These are phyloP conservation scores for Pseudoips prasinana DNA, from an alignment of 2,888 invertebrate species.

Conservation along the genomic window DNA sequence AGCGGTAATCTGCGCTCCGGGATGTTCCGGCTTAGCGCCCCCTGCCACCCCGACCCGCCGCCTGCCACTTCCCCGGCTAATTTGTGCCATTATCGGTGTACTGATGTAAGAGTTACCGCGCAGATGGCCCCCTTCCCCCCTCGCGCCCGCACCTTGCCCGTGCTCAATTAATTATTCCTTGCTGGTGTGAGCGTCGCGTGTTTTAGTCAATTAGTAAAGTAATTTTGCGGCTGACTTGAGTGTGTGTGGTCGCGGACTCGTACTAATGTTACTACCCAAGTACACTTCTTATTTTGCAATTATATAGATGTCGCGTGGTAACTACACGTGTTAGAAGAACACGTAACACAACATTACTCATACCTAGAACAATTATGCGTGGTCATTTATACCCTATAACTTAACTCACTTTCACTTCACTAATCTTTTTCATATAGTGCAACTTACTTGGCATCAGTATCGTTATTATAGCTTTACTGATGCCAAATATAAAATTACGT, in stretches of 20 bases:
- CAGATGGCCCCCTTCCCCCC: conserved; percentile 65
- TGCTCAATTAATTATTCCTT: conserved; percentile 81
- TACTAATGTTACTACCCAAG: conserved; percentile 1
- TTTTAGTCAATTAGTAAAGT: conserved; percentile 82
- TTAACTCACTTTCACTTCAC: too few relatives aligned
- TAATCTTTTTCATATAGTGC: too few relatives aligned
- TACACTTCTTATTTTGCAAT: too few relatives aligned
- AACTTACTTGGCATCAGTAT: too few relatives aligned
- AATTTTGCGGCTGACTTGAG: conserved; percentile 82
- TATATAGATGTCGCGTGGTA: too few relatives aligned
- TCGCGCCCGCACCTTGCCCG: conserved; percentile 59
- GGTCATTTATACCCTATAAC: too few relatives aligned
- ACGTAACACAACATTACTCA: too few relatives aligned
- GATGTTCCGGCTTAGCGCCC: conserved; percentile 82
- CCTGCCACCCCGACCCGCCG: conserved; percentile 52
- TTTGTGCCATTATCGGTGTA: conserved; percentile 83
- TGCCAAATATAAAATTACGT: too few relatives aligned
- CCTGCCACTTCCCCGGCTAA: conserved; percentile 79
- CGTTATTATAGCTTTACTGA: too few relatives aligned
- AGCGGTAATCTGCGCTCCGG: conserved; percentile 82
- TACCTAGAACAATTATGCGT: background rate
- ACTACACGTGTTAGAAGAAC: too few relatives aligned
- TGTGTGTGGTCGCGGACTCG: conserved; percentile 67
- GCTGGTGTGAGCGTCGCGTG: conserved; percentile 81
- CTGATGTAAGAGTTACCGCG: conserved; percentile 82